Evolutionary conservation across 2,888 invertebrate genomes (phyloP).

Genomic region (Rotaria socialis): DNA sequence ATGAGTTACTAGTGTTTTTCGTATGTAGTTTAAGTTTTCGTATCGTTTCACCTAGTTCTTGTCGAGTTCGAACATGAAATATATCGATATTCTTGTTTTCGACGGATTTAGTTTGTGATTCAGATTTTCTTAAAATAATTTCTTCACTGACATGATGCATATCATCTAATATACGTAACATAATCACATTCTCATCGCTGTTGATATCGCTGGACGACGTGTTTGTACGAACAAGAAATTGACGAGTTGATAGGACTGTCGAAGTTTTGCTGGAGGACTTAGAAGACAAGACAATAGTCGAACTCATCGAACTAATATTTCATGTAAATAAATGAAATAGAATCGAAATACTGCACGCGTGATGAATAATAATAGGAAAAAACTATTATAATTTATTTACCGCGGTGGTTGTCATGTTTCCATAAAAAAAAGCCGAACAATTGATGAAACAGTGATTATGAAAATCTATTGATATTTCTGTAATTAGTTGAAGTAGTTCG

Average conservation of each 20-base stretch:
- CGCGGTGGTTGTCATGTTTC: background rate
- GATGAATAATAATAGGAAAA: background rate
- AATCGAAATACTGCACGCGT: background rate
- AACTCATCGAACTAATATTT: background rate
- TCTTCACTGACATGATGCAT: background rate
- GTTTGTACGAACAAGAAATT: background rate
- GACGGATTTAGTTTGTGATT: background rate
- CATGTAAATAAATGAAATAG: no score
- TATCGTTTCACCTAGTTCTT: background rate
- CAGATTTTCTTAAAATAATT: background rate
- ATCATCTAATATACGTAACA: background rate
- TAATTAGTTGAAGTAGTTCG: no score
- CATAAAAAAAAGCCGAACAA: no score
- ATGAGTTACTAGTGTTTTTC: background rate
- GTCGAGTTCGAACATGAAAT: background rate
- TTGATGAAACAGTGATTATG: no score
- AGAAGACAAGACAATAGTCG: no score
- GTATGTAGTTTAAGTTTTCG: background rate
- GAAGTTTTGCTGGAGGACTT: no score
- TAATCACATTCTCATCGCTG: background rate
- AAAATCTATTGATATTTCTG: no score
- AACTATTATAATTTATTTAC: background rate
- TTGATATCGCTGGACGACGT: background rate
- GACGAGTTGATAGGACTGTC: background rate
- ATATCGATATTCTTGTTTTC: background rate